These are phyloP conservation scores for Trissoscelio sp. DNA, from an alignment of 2,888 invertebrate species.

Conservation along the genomic window DNA sequence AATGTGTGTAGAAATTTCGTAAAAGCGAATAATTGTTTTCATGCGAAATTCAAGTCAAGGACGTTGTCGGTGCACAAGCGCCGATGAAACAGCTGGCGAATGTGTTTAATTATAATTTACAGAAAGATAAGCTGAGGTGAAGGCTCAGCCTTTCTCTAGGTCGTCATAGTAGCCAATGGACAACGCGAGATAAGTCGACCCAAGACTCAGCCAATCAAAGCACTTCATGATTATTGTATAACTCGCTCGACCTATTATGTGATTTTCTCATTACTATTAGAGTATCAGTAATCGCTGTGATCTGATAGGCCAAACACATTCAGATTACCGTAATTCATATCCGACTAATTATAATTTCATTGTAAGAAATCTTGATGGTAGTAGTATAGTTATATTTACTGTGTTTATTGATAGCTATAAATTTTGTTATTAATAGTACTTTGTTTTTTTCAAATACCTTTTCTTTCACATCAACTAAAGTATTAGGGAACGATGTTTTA, in stretches of 20 bases:
- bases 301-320: slow-evolving; percentile 55
- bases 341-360: slow-evolving; percentile 57
- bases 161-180: slow-evolving; percentile 66
- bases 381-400: too few relatives aligned
- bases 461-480: too few relatives aligned
- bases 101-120: slow-evolving; percentile 68
- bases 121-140: slow-evolving; percentile 68
- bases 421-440: too few relatives aligned
- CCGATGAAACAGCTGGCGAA: slow-evolving; percentile 67
- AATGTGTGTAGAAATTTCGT: slow-evolving; percentile 67
- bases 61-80: slow-evolving; percentile 47
- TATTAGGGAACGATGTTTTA: too few relatives aligned
- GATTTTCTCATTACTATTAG: slow-evolving; percentile 63
- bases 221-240: slow-evolving; percentile 64
- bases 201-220: slow-evolving; percentile 54
- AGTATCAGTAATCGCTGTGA: slow-evolving; percentile 52
- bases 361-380: too few relatives aligned
- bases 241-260: slow-evolving; percentile 55
- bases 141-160: slow-evolving; percentile 70
- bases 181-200: slow-evolving; percentile 63
- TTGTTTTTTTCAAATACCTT: too few relatives aligned
- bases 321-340: slow-evolving; percentile 43
- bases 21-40: slow-evolving; percentile 67
- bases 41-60: slow-evolving; percentile 69
- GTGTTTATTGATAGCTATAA: too few relatives aligned